Evolutionary conservation across 2,888 invertebrate species (phyloP), one percentile per base, ranked within the genome.

Genomic region (Chironomus riparius): DNA sequence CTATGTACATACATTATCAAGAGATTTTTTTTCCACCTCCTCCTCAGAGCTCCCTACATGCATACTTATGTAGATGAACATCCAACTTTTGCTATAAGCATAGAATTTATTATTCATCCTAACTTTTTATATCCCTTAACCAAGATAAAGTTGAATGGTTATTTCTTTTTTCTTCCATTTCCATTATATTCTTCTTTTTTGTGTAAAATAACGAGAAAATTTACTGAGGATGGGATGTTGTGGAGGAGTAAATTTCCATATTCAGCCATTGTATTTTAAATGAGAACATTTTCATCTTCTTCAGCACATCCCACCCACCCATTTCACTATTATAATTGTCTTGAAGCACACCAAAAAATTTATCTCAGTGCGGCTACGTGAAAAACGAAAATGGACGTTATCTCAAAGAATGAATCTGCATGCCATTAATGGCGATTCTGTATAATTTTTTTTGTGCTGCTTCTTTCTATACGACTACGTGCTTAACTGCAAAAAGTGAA

Each of bases 141-240:
- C 76, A 76, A 76, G 76, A 76, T 76, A 76, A 76, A 69, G 76
- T 74, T 76, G 69, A 76, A 76, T 24, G 76, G 50, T 76, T 76
- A 21, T 65, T 62, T 7, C 15, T 62, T 62, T 21, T 62, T 21
- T 21, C 21, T 21, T 12, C 13, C 24, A 22, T 2, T 24, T 21
- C 21, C 21, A 21, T 65, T 62, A 21, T 62, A 2, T 10, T 5
- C 15, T 62, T 18, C 21, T 62, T 68, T 38, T 28, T 21, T 7
- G 12, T 65, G 28, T 28, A 28, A 28, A 38, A 38, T 38, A 38
- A 38, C 7, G 38, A 38, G 38, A 38, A 38, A 38, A 38, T 38
- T 56, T 28, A 68, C n/a, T 24, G 22, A 24, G 5, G 4, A 5
- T 6, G 22, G 38, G 38, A 28, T 28, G 28, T 38, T 10, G 10